phyloP scores from a whole-genome alignment of 2,797 vertebrate genomes.

The Myiotriccus ornatus region DNA sequence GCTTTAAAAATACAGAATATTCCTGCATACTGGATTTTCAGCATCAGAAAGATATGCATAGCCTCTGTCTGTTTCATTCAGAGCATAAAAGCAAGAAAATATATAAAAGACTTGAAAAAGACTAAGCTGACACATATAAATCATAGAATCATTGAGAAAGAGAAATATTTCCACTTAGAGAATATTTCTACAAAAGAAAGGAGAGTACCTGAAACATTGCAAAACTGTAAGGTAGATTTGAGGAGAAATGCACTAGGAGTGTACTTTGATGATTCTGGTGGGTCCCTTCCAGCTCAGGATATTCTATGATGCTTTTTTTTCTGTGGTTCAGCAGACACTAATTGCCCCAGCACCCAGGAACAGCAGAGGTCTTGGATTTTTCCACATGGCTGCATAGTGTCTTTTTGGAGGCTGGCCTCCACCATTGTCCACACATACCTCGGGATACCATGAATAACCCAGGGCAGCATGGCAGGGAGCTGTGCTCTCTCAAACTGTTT shows the following conservation, averaged over 20 bases:
- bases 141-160: background rate
- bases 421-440: too few relatives aligned
- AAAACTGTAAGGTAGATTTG: background rate
- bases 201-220: background rate
- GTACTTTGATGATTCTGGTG: background rate
- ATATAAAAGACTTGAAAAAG: background rate
- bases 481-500: background rate
- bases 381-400: too few relatives aligned
- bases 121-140: background rate
- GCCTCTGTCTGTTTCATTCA: background rate
- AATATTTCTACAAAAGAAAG: background rate
- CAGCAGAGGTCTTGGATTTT: background rate
- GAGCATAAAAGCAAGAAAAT: background rate
- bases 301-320: background rate
- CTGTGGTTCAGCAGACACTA: background rate
- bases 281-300: background rate
- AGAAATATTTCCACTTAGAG: background rate
- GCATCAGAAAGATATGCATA: background rate
- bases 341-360: background rate
- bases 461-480: background rate
- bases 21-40: background rate
- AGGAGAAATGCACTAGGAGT: accelerated
- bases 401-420: background rate
- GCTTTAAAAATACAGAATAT: background rate
- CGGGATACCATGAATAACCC: background rate